Evolutionary conservation across 2,797 vertebrate species (phyloP).

Genomic region (Chelon auratus): DNA sequence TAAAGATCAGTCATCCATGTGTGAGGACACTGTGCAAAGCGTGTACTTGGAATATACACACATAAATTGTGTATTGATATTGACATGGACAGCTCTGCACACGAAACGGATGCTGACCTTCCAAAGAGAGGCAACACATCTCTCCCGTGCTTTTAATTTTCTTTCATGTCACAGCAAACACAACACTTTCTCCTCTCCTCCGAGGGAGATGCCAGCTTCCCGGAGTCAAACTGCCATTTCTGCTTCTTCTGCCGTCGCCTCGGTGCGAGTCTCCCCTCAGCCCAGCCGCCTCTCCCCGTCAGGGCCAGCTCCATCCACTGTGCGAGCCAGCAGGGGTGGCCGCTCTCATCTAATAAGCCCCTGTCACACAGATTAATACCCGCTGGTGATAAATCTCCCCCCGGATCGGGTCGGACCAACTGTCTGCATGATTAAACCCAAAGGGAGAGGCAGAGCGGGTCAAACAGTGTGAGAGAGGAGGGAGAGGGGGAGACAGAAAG

Average conservation of each 20-base stretch:
- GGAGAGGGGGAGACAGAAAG: conserved; percentile 17
- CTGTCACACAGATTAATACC: conserved; percentile 76
- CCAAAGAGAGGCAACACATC: conserved; percentile 35
- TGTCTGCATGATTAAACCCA: conserved; percentile 71
- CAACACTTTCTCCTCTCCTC: conserved; percentile 16
- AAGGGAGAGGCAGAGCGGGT: conserved; percentile 49
- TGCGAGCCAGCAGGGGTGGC: conserved; percentile 65
- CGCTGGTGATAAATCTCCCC: conserved; percentile 55
- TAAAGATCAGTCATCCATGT: conserved; percentile 63
- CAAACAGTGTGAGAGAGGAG: conserved; percentile 23
- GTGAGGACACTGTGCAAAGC: conserved; percentile 45
- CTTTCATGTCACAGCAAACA: conserved; percentile 34
- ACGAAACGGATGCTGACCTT: conserved; percentile 43
- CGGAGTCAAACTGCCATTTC: conserved; percentile 27
- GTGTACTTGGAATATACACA: background rate
- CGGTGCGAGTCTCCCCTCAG: conserved; percentile 67
- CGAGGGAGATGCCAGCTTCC: conserved; percentile 18
- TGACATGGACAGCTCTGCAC: conserved; percentile 25
- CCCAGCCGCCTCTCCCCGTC: conserved; percentile 56
- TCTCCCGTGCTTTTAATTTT: conserved; percentile 27
- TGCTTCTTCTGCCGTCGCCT: conserved; percentile 15
- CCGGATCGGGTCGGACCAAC: conserved; percentile 58
- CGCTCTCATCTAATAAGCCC: conserved; percentile 69
- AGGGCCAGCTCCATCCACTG: conserved; percentile 66
- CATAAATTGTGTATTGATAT: conserved; percentile 10